Evolutionary conservation across 1,140 invertebrate genomes (phyloP).

Genomic region (Melipona quadrifasciata): DNA sequence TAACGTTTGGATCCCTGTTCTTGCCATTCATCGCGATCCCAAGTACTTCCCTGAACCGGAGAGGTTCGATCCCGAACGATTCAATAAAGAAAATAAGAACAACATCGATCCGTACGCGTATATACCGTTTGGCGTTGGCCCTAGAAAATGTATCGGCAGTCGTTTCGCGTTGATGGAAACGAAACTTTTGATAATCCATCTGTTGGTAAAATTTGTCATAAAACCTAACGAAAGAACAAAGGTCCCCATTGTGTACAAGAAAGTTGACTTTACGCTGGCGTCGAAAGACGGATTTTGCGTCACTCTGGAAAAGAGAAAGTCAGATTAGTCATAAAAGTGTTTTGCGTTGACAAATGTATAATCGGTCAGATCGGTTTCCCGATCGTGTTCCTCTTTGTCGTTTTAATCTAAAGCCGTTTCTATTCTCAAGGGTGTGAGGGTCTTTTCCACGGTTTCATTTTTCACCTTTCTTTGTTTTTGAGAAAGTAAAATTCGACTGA

Average conservation of each 20-base stretch:
- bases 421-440: not conserved
- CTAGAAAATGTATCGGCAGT: conserved; percentile 73
- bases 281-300: conserved; percentile 70
- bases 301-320: conserved; percentile 58
- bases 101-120: conserved; percentile 78
- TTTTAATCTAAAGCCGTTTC: not conserved
- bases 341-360: not conserved
- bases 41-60: conserved; percentile 77
- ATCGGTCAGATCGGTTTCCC: no score
- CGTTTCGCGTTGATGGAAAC: conserved; percentile 77
- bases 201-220: conserved; percentile 70
- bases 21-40: conserved; percentile 68
- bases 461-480: not conserved
- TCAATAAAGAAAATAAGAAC: conserved; percentile 73
- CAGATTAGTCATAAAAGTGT: not conserved
- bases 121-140: conserved; percentile 84
- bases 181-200: conserved; percentile 69
- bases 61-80: conserved; percentile 80
- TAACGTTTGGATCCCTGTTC: conserved; percentile 64
- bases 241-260: conserved; percentile 63
- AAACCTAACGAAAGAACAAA: conserved; percentile 60
- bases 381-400: not conserved
- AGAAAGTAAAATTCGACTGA: not conserved
- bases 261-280: conserved; percentile 61
- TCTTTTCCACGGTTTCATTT: no score